These are phyloP conservation scores for Resseliella maxima DNA, from an alignment of 2,888 invertebrate species.

Conservation along the genomic window DNA sequence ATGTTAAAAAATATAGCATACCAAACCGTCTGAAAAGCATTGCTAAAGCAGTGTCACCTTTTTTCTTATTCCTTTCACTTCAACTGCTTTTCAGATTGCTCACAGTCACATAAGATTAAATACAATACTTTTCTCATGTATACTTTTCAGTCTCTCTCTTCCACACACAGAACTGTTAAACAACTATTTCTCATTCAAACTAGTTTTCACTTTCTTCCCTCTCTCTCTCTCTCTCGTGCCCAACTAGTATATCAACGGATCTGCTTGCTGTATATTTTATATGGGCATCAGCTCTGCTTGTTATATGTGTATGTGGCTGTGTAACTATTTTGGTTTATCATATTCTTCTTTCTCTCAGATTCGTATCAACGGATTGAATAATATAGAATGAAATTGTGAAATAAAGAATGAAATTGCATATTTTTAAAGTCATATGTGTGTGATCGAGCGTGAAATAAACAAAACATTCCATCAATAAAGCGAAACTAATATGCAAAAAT, in stretches of 20 bases:
- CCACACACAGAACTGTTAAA: slow-evolving; percentile 7
- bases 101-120: not conserved
- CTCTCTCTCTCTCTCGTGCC: slow-evolving; percentile 1
- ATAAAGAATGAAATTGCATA: too few species aligned
- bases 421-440: too few species aligned
- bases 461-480: too few species aligned
- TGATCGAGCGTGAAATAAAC: too few species aligned
- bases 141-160: not conserved
- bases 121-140: slow-evolving; percentile 2
- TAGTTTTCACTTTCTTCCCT: not conserved
- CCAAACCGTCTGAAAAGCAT: slow-evolving; percentile 6
- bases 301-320: slow-evolving; percentile 37
- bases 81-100: slow-evolving; percentile 7
- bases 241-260: slow-evolving; percentile 41
- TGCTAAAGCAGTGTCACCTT: slow-evolving; percentile 6
- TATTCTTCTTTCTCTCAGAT: slow-evolving; percentile 30
- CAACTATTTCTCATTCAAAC: slow-evolving; percentile 9
- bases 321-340: slow-evolving; percentile 47
- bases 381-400: too few species aligned
- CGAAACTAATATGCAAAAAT: too few species aligned
- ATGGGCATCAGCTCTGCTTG: slow-evolving; percentile 5
- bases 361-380: slow-evolving; percentile 18
- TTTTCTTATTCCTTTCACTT: slow-evolving; percentile 3
- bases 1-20: slow-evolving; percentile 1
- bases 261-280: slow-evolving; percentile 27